Base-by-base conservation (phyloP, 1,140 invertebrate genomes). In the Drosophila kanapiae region DNA sequence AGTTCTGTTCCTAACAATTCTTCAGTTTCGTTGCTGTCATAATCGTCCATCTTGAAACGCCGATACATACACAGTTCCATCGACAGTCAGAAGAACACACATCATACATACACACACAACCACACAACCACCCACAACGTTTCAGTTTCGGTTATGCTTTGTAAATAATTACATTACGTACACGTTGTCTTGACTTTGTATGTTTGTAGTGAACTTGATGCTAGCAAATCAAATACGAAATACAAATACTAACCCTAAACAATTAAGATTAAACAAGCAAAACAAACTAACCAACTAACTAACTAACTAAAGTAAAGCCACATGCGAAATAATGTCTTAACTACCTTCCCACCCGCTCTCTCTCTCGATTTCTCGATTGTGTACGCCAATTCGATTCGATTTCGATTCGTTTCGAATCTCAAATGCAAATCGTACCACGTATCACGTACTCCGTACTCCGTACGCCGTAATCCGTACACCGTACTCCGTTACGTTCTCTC, bases 101-200 rank as follows among this genome's bases (percentile, higher is more conserved):
- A 45, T 45, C 43, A 23, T 45, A 78, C 57, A 51, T 54, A 59
- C 60, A 75, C 78, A 78, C 53, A 68, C 14, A 40, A 40, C 33
- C 59, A 43, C n/a, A 48, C 18, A 47, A 9, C 37, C 54, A 64
- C 54, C 35, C 64, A 59, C 48, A 69, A 48, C 38, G 82, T 84
- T 88, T 90, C 63, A 90, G 82, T 90, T 88, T 85, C 71, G 78
- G 58, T 84, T 82, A 74, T 90, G 85, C 85, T 90, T 88, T 90
- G 85, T 90, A 90, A 90, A 90, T 90, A 90, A 70, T 85, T 85
- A 82, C 77, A 70, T 85, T 90, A 82, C 81, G 80, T 82, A 82
- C 65, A 69, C 74, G 59, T 87, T 87, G 82, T 75, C 85, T 88
- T 88, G 85, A 90, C 80, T 86, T 86, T 90, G 85, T 82, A 90